Evolutionary conservation across 2,888 invertebrate genomes (phyloP).

Genomic region (Acleris sparsana): DNA sequence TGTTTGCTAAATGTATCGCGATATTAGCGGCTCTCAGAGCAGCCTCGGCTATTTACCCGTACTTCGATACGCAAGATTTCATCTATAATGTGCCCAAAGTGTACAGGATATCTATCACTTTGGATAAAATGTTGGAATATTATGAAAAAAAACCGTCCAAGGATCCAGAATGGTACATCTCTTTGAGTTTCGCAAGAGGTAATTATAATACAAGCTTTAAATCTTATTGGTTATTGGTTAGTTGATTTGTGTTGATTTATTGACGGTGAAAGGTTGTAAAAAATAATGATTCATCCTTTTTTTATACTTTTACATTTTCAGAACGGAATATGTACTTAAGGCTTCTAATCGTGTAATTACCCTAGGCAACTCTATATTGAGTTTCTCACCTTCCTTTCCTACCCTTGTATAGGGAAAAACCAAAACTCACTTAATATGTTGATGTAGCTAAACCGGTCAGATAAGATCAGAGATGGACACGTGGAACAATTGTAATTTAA

Average conservation of each 20-base stretch:
- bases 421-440: too few species aligned
- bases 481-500: too few species aligned
- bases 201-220: constrained; percentile 31
- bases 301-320: too few species aligned
- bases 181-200: constrained; percentile 73
- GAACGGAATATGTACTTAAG: too few species aligned
- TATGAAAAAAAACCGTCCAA: constrained; percentile 77
- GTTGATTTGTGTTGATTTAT: background rate
- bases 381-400: too few species aligned
- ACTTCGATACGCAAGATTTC: constrained; percentile 78
- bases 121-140: constrained; percentile 70
- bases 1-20: constrained; percentile 61
- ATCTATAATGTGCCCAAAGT: constrained; percentile 80
- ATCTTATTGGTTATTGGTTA: background rate
- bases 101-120: constrained; percentile 70
- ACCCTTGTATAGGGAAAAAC: too few species aligned
- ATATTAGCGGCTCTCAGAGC: constrained; percentile 49
- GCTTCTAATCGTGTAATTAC: too few species aligned
- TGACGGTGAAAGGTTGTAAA: background rate
- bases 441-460: too few species aligned
- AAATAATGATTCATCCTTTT: too few species aligned
- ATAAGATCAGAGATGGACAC: too few species aligned
- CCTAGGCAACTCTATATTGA: too few species aligned
- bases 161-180: constrained; percentile 76
- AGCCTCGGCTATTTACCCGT: constrained; percentile 68